These are phyloP conservation scores for Pristionchus entomophagus DNA, from an alignment of 2,888 invertebrate genomes.

Conservation along the genomic window DNA sequence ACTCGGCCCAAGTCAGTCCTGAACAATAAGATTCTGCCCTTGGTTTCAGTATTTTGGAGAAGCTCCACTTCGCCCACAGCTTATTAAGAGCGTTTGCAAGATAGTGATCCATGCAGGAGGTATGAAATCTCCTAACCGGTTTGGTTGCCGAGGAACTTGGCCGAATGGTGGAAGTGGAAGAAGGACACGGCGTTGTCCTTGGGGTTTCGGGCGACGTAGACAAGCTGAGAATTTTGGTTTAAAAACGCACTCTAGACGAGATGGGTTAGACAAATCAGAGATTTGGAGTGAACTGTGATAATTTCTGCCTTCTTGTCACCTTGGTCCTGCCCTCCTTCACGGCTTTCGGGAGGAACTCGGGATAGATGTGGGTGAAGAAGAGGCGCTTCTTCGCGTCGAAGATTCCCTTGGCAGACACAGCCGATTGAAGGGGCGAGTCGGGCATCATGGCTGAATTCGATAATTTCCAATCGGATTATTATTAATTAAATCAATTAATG, in stretches of 20 bases:
- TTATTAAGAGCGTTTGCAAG: too few relatives aligned
- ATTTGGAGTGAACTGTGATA: too few relatives aligned
- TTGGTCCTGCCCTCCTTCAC: conserved; percentile 47
- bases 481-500: conserved; percentile 53
- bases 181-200: conserved; percentile 78
- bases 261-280: neutral
- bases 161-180: conserved; percentile 76
- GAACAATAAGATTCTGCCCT: neutral
- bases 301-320: neutral
- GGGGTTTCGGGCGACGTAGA: conserved; percentile 78
- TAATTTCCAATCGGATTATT: neutral
- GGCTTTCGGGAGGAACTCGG: conserved; percentile 52
- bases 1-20: conserved; percentile 76
- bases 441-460: neutral
- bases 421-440: neutral
- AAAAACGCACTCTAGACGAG: too few relatives aligned
- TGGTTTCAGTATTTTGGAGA: neutral
- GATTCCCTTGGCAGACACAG: neutral
- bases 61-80: neutral
- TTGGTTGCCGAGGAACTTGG: conserved; percentile 75
- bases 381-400: neutral
- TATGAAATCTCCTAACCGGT: too few relatives aligned
- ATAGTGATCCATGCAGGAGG: too few relatives aligned
- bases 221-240: conserved; percentile 72
- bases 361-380: conserved; percentile 54